These are phyloP conservation scores for Eudyptes chrysolophus DNA, from an alignment of 2,113 vertebrate genomes.

Conservation along the genomic window DNA sequence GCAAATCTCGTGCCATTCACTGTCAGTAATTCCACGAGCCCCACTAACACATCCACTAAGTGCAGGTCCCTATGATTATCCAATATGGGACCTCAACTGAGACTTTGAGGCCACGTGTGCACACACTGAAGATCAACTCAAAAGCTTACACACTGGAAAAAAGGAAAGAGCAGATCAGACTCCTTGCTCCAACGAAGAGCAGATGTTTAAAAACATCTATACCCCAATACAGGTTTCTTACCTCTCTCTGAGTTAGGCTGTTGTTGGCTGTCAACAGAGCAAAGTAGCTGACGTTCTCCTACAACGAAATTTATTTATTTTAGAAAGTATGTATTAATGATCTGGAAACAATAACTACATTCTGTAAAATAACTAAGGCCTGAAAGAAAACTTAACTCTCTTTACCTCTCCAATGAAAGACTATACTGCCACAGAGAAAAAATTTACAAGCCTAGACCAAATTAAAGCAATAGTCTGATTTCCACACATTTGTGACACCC, in stretches of 20 bases:
- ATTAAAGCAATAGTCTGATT: background rate
- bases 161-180: background rate
- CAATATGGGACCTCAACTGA: background rate
- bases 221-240: background rate
- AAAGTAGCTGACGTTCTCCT: background rate
- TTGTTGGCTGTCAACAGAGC: rapidly evolving
- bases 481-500: background rate
- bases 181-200: background rate
- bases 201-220: background rate
- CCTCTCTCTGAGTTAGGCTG: background rate
- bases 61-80: background rate
- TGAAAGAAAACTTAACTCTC: background rate
- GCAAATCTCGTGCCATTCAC: background rate
- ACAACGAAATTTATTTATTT: background rate
- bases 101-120: background rate
- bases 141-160: background rate
- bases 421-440: background rate
- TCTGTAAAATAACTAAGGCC: background rate
- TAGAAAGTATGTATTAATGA: background rate
- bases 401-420: background rate
- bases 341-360: background rate
- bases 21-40: background rate
- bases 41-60: background rate
- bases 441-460: background rate
- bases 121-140: background rate